These are phyloP conservation scores for Coranthus polyacanthus DNA, from an alignment of 2,797 vertebrate genomes.

Conservation along the genomic window DNA sequence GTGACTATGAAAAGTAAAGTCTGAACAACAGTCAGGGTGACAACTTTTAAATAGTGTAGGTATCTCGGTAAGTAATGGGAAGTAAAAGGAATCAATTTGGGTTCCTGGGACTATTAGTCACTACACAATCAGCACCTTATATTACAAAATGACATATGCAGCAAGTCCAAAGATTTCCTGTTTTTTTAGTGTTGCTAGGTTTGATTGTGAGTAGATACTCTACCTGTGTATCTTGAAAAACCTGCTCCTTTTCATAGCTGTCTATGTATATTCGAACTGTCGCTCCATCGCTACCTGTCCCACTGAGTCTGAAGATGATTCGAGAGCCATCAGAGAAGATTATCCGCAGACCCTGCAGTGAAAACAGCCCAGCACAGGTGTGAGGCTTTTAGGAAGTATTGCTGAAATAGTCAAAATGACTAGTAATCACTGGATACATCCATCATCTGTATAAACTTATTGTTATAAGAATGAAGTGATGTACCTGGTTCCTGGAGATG, in stretches of 20 bases:
- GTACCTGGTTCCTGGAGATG: constrained; percentile 94
- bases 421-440: background rate
- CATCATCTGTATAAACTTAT: background rate
- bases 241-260: constrained; percentile 92
- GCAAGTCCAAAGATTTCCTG: background rate
- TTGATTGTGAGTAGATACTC: background rate
- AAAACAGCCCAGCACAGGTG: constrained; percentile 30
- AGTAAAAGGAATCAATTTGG: too few relatives aligned
- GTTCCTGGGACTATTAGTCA: too few relatives aligned
- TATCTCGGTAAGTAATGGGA: too few relatives aligned
- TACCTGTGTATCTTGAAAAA: constrained; percentile 93
- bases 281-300: constrained; percentile 90
- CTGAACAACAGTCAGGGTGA: background rate
- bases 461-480: background rate
- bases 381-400: background rate
- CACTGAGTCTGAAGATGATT: constrained; percentile 95
- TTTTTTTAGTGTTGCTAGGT: background rate
- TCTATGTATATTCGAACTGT: constrained; percentile 95
- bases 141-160: background rate
- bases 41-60: too few relatives aligned
- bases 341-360: constrained; percentile 90
- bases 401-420: background rate
- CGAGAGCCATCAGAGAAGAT: constrained; percentile 96
- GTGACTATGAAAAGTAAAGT: background rate
- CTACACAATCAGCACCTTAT: too few relatives aligned